Evolutionary conservation across 2,888 invertebrate species (phyloP).

Genomic region (Scelioninae gen. 1): DNA sequence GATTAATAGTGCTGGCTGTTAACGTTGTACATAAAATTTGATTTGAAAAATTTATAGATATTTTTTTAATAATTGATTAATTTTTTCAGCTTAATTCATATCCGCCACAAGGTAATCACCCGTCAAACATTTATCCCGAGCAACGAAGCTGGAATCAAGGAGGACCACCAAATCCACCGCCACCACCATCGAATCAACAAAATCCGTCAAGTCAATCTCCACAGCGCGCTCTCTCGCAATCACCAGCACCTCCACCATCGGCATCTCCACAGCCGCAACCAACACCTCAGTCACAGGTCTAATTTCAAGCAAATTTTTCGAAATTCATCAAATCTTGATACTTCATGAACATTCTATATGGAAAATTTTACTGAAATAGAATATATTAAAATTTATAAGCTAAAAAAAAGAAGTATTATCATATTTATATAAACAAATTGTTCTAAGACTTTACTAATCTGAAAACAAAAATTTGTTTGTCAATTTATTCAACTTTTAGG

Average conservation of each 20-base stretch:
- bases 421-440: too few species aligned
- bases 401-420: too few species aligned
- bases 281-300: conserved; percentile 80
- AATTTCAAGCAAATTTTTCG: not conserved
- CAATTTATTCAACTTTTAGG: too few species aligned
- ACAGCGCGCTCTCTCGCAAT: conserved; percentile 83
- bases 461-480: too few species aligned
- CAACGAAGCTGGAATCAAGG: conserved; percentile 83
- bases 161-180: conserved; percentile 81
- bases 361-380: too few species aligned
- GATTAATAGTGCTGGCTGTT: too few species aligned
- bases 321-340: too few species aligned
- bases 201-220: conserved; percentile 83
- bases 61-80: not conserved
- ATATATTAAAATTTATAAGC: too few species aligned
- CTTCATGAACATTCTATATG: too few species aligned
- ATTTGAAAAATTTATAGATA: conserved; percentile 2
- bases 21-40: too few species aligned
- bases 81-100: conserved; percentile 80
- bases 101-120: conserved; percentile 80
- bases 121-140: conserved; percentile 81
- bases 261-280: conserved; percentile 83
- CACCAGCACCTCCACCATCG: conserved; percentile 83
- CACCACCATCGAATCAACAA: conserved; percentile 80
- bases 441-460: too few species aligned